Conservation (phyloP, 2,888 invertebrate species). For the Dasysyrphus tricinctus region DNA sequence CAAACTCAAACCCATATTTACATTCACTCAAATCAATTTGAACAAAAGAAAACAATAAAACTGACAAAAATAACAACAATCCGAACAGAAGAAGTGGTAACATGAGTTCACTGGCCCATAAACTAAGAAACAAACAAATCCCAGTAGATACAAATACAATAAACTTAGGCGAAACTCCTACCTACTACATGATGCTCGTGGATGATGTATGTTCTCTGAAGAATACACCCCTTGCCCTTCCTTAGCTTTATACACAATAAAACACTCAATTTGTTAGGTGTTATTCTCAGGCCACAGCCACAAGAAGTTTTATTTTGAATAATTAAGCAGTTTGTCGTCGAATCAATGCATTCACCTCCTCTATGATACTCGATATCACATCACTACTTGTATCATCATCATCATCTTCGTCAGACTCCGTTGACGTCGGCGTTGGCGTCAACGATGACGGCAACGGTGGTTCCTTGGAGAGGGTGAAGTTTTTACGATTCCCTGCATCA, state of each 20-base stretch:
- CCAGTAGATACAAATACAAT: background rate
- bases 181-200: background rate
- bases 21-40: conserved; percentile 36
- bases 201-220: conserved; percentile 6
- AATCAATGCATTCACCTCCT: conserved; percentile 54
- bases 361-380: conserved; percentile 57
- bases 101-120: conserved; percentile 23
- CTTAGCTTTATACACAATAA: conserved; percentile 9
- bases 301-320: conserved; percentile 60
- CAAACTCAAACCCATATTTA: conserved; percentile 12
- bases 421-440: background rate
- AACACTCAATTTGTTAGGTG: conserved; percentile 49
- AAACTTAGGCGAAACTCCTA: background rate
- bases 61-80: background rate
- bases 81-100: background rate
- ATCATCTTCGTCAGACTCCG: conserved; percentile 31
- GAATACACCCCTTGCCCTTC: background rate
- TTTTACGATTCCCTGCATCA: conserved; percentile 19
- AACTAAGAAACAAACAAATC: conserved; percentile 25
- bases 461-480: background rate
- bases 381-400: conserved; percentile 49
- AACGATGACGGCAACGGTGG: background rate
- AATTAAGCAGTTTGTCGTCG: conserved; percentile 59
- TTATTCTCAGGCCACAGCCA: conserved; percentile 23
- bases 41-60: conserved; percentile 19